Evolutionary conservation across 2,797 vertebrate genomes (phyloP).

Genomic region (Pangasius larnaudii): DNA sequence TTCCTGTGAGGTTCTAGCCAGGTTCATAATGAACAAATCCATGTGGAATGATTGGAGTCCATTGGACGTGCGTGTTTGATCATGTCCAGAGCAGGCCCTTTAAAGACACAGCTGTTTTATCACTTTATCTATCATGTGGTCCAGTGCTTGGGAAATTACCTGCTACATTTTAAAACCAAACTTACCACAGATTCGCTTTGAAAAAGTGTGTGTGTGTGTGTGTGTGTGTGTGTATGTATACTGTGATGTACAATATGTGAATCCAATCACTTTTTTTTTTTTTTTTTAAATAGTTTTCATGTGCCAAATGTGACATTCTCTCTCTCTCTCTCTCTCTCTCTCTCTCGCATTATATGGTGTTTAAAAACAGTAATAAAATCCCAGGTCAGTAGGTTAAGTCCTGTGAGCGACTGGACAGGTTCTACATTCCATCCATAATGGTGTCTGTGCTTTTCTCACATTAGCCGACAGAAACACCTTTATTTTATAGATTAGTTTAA

Average conservation of each 20-base stretch:
- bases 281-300: neutral
- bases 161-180: neutral
- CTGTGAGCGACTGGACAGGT: neutral
- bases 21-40: constrained; percentile 72
- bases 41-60: constrained; percentile 27
- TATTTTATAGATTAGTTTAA: neutral
- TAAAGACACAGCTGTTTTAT: constrained; percentile 26
- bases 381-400: neutral
- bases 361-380: neutral
- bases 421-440: constrained; percentile 28
- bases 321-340: neutral
- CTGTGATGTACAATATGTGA: constrained; percentile 30
- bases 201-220: constrained; percentile 12
- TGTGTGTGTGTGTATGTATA: constrained; percentile 30
- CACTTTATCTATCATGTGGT: neutral
- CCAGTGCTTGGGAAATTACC: neutral
- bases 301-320: constrained; percentile 24
- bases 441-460: constrained; percentile 5
- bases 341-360: neutral
- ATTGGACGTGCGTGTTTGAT: constrained; percentile 37
- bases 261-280: constrained; percentile 8
- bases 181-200: neutral
- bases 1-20: constrained; percentile 70
- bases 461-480: neutral
- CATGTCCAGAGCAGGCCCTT: constrained; percentile 19